These are phyloP conservation scores for Caiman crocodilus DNA, from an alignment of 2,797 vertebrate genomes.

Conservation along the genomic window DNA sequence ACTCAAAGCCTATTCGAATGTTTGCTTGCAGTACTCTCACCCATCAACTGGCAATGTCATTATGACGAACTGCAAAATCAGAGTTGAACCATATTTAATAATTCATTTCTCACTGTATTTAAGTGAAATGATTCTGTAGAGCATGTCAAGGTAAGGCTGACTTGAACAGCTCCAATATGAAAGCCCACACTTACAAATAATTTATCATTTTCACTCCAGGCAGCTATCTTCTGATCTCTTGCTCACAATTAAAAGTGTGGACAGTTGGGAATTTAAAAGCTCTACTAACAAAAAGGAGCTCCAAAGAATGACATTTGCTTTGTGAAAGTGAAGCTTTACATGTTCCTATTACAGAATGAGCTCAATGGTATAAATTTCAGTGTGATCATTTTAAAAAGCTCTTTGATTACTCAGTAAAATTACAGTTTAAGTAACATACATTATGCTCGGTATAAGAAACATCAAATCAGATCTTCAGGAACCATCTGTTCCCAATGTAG, in stretches of 20 bases:
- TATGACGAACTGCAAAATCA: not conserved
- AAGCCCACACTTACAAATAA: not conserved
- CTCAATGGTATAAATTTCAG: conserved; percentile 1
- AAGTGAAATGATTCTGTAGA: not conserved
- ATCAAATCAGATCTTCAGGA: not conserved
- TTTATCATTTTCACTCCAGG: not conserved
- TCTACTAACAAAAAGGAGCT: not conserved
- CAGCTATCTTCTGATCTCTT: not conserved
- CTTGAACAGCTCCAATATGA: not conserved
- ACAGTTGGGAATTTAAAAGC: not conserved
- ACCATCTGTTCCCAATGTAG: not conserved
- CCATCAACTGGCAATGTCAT: not conserved
- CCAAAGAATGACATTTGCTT: not conserved
- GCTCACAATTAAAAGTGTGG: not conserved
- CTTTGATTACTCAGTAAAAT: not conserved
- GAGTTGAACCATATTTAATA: not conserved
- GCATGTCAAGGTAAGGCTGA: not conserved
- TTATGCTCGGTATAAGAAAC: not conserved
- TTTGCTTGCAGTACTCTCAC: fast-evolving
- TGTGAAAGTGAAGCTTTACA: not conserved
- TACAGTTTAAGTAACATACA: not conserved
- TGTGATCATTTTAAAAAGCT: conserved; percentile 27
- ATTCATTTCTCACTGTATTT: not conserved
- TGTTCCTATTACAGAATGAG: not conserved
- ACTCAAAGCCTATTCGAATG: not conserved